Conservation (phyloP, 2,797 vertebrate species). For the Rhinichthys osculus region DNA sequence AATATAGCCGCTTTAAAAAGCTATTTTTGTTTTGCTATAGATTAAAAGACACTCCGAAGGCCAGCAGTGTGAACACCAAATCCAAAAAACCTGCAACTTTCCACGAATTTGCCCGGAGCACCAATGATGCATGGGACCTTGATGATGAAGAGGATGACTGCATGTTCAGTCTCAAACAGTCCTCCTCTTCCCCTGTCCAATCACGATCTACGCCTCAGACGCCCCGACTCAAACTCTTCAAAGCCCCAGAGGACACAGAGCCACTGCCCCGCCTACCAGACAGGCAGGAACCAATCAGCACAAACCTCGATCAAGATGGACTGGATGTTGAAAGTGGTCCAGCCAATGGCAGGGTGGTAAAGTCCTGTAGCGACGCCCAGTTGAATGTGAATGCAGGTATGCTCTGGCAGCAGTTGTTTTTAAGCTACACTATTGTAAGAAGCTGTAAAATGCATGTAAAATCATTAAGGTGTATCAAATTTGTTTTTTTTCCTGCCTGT, state of each 20-base stretch:
- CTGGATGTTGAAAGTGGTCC: conserved; percentile 68
- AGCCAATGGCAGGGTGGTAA: conserved; percentile 86
- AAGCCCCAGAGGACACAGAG: conserved; percentile 30
- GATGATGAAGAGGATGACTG: conserved; percentile 90
- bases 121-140: conserved; percentile 98
- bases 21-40: conserved; percentile 66
- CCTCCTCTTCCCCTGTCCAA: conserved; percentile 57
- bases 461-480: background rate
- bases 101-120: conserved; percentile 94
- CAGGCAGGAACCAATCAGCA: conserved; percentile 74
- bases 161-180: conserved; percentile 65
- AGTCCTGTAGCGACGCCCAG: conserved; percentile 90
- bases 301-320: conserved; percentile 73
- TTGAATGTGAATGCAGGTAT: conserved; percentile 87
- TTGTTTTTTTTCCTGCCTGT: background rate
- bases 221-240: conserved; percentile 60
- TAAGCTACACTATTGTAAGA: background rate
- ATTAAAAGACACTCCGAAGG: conserved; percentile 89
- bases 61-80: conserved; percentile 81
- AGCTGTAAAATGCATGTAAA: background rate
- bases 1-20: background rate
- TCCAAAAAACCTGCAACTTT: conserved; percentile 95
- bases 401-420: conserved; percentile 22
- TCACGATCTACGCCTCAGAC: conserved; percentile 57
- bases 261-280: conserved; percentile 72